Evolutionary conservation across 2,797 vertebrate genomes (phyloP).

Genomic region (Myripristis murdjan): DNA sequence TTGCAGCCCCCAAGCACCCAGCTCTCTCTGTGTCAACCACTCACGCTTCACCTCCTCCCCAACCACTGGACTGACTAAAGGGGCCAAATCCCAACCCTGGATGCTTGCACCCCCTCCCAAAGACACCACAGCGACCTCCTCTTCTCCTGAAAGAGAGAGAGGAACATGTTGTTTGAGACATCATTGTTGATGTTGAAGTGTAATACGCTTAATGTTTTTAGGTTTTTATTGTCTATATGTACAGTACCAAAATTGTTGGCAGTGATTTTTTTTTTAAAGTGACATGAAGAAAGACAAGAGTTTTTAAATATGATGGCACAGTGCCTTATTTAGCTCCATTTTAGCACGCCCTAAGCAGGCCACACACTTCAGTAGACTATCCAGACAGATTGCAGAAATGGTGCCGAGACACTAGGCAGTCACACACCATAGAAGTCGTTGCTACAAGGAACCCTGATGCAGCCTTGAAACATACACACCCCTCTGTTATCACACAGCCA

Average conservation of each 20-base stretch:
- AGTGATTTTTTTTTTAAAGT: not conserved
- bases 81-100: constrained; percentile 36
- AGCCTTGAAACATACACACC: not conserved
- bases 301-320: constrained; percentile 11
- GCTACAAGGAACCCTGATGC: constrained; percentile 4
- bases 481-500: too few relatives aligned
- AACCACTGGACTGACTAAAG: constrained; percentile 82
- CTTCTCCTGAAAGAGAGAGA: constrained; percentile 61
- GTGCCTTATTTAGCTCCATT: constrained; percentile 25
- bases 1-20: constrained; percentile 30
- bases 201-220: constrained; percentile 34
- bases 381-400: not conserved
- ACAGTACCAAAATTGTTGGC: constrained; percentile 15
- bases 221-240: constrained; percentile 31
- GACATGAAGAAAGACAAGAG: constrained; percentile 8
- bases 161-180: constrained; percentile 44
- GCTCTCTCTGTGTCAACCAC: constrained; percentile 59
- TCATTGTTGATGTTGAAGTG: constrained; percentile 51
- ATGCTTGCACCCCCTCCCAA: constrained; percentile 54
- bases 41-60: constrained; percentile 59
- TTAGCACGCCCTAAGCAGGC: constrained; percentile 51
- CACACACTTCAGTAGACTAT: constrained; percentile 10
- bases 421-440: not conserved
- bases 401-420: not conserved
- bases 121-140: constrained; percentile 59